Base-by-base conservation (phyloP, 2,888 invertebrate species). In the Mesorhabditis sp. region DNA sequence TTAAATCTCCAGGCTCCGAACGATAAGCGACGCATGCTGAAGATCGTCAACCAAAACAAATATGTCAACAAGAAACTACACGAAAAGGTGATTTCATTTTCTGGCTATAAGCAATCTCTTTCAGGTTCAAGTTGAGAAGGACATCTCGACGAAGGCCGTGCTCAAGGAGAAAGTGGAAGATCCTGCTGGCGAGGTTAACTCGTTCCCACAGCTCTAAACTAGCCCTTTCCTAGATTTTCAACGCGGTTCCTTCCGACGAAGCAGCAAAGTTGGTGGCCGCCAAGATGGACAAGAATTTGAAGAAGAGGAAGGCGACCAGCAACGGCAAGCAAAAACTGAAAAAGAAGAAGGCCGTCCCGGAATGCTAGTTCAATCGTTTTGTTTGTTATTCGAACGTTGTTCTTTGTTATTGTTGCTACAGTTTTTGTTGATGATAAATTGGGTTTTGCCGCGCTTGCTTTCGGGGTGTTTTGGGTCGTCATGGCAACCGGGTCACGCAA, bases 181-280 rank as follows among this genome's bases (percentile, higher is more conserved):
- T 70, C 81, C 77, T 42, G 77, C 81, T 58, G 82, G 82, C 68
- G 80, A 82, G 72, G 78, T 82, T 45, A 41, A 67, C 61, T 4
- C 28, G 28, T 43, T 7, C 62, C 43, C 5, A 45, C 7, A 44
- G n/a, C 13, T 62, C 28, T 13, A 4, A 44, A 61, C n/a, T 50
- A 50, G 7, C 58, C 7, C n/a, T 50, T 50, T 50, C n/a, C 58
- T 50, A 50, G 58, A 50, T 50, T 50, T 50, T 50, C 58, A 50
- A 50, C n/a, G n/a, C 58, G 7, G 58, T 13, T 10, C 10, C 58
- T 50, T 50, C 58, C 58, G 58, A 50, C 7, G 58, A 50, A 50
- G 58, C 58, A 1, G 10, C 10, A n/a, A 50, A 50, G n/a, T 28
- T 28, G 58, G 58, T 50, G n/a, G 58, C 58, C n/a, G 7, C 58